phyloP scores from a whole-genome alignment of 2,113 vertebrate genomes.

The Xerus inauris region DNA sequence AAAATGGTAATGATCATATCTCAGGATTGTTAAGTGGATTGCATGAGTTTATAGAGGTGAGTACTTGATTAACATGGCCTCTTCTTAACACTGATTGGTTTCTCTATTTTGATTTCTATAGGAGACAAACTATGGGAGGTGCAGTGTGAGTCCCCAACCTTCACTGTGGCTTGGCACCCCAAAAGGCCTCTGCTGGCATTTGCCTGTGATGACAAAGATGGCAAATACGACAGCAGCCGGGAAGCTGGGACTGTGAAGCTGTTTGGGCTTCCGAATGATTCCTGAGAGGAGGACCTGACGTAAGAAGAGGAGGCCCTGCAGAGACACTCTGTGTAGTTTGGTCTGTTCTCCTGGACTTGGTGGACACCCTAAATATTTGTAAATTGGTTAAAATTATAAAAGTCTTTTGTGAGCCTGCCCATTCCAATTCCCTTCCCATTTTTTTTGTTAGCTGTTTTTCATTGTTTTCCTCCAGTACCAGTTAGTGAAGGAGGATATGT shows the following conservation, averaged over 20 bases:
- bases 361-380: neutral
- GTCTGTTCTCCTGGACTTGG: neutral
- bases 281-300: slow-evolving; percentile 83
- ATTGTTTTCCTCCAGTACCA: neutral
- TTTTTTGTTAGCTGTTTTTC: neutral
- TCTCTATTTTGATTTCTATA: slow-evolving; percentile 76
- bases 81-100: neutral
- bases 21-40: neutral
- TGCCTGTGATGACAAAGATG: slow-evolving; percentile 98
- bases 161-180: slow-evolving; percentile 99
- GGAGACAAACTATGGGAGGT: slow-evolving; percentile 99
- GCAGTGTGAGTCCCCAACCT: slow-evolving; percentile 99
- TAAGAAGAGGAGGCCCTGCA: neutral
- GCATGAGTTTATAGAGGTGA: neutral
- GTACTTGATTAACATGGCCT: neutral
- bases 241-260: slow-evolving; percentile 98
- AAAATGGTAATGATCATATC: neutral
- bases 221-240: slow-evolving; percentile 97
- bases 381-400: neutral
- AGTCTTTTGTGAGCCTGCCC: neutral
- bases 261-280: slow-evolving; percentile 98
- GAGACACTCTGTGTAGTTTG: neutral
- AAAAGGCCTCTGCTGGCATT: slow-evolving; percentile 96
- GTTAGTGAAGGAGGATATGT: neutral
- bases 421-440: neutral